Evolutionary conservation across 1,140 invertebrate species (phyloP), one percentile per base, ranked within the genome.

Genomic region (Hermetia illucens): DNA sequence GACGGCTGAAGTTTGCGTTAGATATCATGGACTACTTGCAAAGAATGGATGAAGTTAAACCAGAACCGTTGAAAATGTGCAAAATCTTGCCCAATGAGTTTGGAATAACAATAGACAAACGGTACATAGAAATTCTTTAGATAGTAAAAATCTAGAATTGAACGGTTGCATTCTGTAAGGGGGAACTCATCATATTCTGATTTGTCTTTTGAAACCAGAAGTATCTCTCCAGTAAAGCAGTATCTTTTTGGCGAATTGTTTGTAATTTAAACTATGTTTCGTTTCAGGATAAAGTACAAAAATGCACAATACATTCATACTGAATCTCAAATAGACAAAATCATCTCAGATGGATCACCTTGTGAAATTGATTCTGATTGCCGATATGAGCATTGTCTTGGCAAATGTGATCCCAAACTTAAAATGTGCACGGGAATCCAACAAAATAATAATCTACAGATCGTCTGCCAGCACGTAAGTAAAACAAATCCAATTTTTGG

Each of bases 391-490:
- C 45, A 51, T 34, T 58, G 55, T 20, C 39, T 44, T 3, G 55
- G 55, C 1, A 35, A 50, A 20, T 58, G 55, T 41, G 49, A 55
- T 39, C 31, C 31, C 5, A 41, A 44, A 8, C 42, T 42, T 2
- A 44, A 45, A 3, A 17, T 43, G 17, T 58, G 55, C 43, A 50
- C 39, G 3, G 48, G 51, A 27, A 35, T 49, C 6, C 55, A 58
- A 44, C 55, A 53, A 37, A 58, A 58, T 38, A 54, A 54, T 35
- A 58, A 58, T 39, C 50, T 58, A 21, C 51, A 58, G 38, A 50
- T 55, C 31, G 53, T 55, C 21, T 58, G 55, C 34, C 48, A 49
- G 19, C 47, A 58, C 6, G 34, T 35, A 35, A 21, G 19, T 35
- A 27, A 9, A 9, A 27, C 24, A 27, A 27, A 13, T 27, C 8